Conservation (phyloP, 2,888 invertebrate species). For the Drosophila nigricruria region DNA sequence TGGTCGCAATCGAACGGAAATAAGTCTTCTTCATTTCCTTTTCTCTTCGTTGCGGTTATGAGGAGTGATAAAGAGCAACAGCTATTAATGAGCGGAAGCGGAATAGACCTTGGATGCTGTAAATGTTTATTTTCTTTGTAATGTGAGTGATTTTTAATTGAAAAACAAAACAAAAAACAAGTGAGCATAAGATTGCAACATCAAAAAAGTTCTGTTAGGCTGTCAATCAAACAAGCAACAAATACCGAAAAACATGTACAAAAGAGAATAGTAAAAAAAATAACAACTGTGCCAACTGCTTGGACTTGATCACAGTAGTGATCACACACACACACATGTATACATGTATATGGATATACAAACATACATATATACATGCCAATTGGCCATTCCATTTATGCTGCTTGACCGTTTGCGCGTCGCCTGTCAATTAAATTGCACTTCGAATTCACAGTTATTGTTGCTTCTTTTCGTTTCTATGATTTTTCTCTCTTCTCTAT, state of each 20-base stretch:
- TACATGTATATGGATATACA: conserved; percentile 5
- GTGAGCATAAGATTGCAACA: conserved; percentile 12
- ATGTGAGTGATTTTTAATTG: conserved; percentile 14
- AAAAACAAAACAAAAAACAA: background rate
- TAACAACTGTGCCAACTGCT: conserved; percentile 60
- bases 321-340: conserved; percentile 12
- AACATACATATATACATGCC: conserved; percentile 12
- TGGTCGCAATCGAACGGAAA: conserved; percentile 38
- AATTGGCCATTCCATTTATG: conserved; percentile 42
- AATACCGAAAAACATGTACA: background rate
- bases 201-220: conserved; percentile 37
- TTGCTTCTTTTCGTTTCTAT: conserved; percentile 21
- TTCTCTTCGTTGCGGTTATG: conserved; percentile 28
- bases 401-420: conserved; percentile 32
- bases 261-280: conserved; percentile 1
- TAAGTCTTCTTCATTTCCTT: conserved; percentile 3
- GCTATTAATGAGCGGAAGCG: conserved; percentile 38
- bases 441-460: conserved; percentile 23
- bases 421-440: conserved; percentile 53
- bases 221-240: conserved; percentile 30
- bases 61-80: conserved; percentile 16
- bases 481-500: conserved; percentile 15
- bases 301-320: conserved; percentile 43
- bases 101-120: conserved; percentile 20
- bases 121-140: conserved; percentile 9